phyloP scores from a whole-genome alignment of 2,888 invertebrate species.

The Chrysolina americana region DNA sequence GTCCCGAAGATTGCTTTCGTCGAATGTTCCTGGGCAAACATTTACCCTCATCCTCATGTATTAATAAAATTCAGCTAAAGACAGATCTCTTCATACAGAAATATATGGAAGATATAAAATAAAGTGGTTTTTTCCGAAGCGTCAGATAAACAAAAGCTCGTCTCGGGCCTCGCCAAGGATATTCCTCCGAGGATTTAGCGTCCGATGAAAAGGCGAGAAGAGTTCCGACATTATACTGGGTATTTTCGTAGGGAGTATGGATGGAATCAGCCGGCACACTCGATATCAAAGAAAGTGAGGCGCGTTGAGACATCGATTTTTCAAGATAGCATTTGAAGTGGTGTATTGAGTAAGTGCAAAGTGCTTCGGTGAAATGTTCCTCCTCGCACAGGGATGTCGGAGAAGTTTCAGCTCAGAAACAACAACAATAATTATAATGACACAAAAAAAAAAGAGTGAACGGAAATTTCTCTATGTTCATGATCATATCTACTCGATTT shows the following conservation, averaged over 20 bases:
- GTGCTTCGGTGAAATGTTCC: too few relatives aligned
- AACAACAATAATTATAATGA: too few relatives aligned
- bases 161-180: slow-evolving; percentile 33
- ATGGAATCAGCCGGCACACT: slow-evolving; percentile 25
- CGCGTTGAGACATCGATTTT: slow-evolving; percentile 1
- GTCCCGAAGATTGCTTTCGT: slow-evolving; percentile 13
- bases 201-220: slow-evolving; percentile 40
- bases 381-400: too few relatives aligned
- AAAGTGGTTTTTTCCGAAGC: slow-evolving; percentile 43
- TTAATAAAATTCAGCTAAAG: slow-evolving; percentile 38
- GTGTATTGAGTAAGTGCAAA: background rate
- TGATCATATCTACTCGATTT: too few relatives aligned
- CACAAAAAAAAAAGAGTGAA: too few relatives aligned
- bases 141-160: slow-evolving; percentile 46
- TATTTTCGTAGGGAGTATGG: slow-evolving; percentile 35
- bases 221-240: slow-evolving; percentile 35
- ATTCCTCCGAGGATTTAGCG: slow-evolving; percentile 41
- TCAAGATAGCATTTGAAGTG: background rate
- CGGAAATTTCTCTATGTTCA: too few relatives aligned
- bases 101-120: slow-evolving; percentile 44
- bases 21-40: background rate
- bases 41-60: slow-evolving; percentile 12
- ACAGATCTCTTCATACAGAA: slow-evolving; percentile 36
- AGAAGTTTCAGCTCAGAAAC: too few relatives aligned
- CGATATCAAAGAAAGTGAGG: slow-evolving; percentile 1